phyloP scores from a whole-genome alignment of 2,113 vertebrate genomes.

The Barnardius zonarius region DNA sequence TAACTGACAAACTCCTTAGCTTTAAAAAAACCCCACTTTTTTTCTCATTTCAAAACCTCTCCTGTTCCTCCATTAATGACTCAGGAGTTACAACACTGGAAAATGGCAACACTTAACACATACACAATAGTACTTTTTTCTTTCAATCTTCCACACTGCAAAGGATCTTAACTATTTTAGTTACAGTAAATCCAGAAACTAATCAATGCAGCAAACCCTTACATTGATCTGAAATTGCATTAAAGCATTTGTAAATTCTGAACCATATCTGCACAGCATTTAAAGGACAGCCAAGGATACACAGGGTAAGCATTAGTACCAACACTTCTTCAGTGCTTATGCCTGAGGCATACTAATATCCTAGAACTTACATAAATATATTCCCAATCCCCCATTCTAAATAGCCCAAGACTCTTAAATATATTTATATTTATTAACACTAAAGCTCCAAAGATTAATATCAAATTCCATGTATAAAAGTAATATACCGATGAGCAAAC shows the following conservation, averaged over 20 bases:
- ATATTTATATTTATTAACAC: conserved; percentile 8
- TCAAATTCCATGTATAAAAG: conserved; percentile 25
- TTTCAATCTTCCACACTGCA: not conserved
- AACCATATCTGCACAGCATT: not conserved
- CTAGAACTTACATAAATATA: not conserved
- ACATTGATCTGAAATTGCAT: not conserved
- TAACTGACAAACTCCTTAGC: not conserved
- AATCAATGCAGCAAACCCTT: not conserved
- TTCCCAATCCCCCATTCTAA: not conserved
- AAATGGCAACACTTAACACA: not conserved
- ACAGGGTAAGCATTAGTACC: not conserved
- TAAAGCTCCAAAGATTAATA: conserved; percentile 7
- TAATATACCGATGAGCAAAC: conserved; percentile 2
- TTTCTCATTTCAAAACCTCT: not conserved
- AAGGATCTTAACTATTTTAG: not conserved
- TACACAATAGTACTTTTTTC: not conserved
- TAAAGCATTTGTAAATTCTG: not conserved
- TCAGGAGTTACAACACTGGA: not conserved
- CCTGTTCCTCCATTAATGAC: not conserved
- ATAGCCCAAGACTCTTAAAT: not conserved
- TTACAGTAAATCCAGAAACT: not conserved
- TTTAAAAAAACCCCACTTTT: not conserved
- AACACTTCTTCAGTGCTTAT: conserved; percentile 7
- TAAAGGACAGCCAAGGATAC: conserved; percentile 37
- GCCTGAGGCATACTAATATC: conserved; percentile 21